Evolutionary conservation across 2,888 invertebrate genomes (phyloP).

Genomic region (Drosophila lacicola): DNA sequence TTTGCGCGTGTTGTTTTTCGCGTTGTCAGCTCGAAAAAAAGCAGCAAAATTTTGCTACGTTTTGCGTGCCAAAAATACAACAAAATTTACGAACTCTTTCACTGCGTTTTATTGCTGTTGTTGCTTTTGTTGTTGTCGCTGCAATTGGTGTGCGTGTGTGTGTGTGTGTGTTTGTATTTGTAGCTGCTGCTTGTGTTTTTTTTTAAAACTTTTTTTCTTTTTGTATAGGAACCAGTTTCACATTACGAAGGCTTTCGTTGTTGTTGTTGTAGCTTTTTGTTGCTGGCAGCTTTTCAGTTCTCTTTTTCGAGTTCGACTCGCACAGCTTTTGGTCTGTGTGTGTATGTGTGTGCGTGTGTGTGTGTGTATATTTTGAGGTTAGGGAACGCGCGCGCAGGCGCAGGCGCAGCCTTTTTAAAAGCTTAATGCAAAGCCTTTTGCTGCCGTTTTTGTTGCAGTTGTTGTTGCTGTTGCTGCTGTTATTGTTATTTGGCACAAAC

Average conservation of each 20-base stretch:
- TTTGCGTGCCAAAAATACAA: conserved; percentile 58
- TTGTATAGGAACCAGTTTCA: conserved; percentile 75
- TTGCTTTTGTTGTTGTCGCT: conserved; percentile 52
- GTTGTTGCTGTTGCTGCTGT: conserved; percentile 16
- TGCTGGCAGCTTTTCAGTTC: conserved; percentile 51
- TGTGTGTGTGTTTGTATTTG: conserved; percentile 35
- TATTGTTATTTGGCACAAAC: conserved; percentile 53
- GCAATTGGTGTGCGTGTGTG: conserved; percentile 55
- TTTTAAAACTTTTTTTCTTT: conserved; percentile 10
- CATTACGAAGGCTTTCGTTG: conserved; percentile 68
- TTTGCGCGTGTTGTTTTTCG: conserved; percentile 54
- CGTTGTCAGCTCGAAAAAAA: conserved; percentile 55
- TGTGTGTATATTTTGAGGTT: conserved; percentile 62
- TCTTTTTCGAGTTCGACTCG: conserved; percentile 51
- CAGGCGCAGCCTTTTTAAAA: conserved; percentile 68
- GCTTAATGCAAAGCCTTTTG: conserved; percentile 35
- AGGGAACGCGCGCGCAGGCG: conserved; percentile 55
- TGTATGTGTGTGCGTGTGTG: background rate
- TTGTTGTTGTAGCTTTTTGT: conserved; percentile 42
- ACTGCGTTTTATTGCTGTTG: conserved; percentile 61
- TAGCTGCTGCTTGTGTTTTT: conserved; percentile 23
- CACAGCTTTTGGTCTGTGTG: conserved; percentile 43
- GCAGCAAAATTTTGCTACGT: conserved; percentile 42
- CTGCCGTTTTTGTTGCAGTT: conserved; percentile 33
- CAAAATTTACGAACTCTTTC: conserved; percentile 62